phyloP scores from a whole-genome alignment of 23 tunicate genomes.

The Phallusia fumigata region DNA sequence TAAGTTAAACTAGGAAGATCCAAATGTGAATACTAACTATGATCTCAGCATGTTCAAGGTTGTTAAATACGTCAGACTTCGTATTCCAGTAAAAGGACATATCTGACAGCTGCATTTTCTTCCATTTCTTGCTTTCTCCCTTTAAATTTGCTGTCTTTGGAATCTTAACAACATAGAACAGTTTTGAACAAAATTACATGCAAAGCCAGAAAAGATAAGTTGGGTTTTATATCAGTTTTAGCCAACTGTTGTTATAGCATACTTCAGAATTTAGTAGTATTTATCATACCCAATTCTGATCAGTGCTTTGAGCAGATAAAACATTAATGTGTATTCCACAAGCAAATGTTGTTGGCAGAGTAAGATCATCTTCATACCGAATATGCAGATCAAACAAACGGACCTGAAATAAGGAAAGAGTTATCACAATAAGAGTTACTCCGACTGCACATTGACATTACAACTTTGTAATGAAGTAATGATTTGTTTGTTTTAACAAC shows the following conservation, averaged over 20 bases:
- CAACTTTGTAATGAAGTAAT: too few species aligned
- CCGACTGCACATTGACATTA: too few species aligned
- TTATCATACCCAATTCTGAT: constrained; percentile 73
- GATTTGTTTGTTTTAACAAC: too few species aligned
- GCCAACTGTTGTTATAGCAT: too few species aligned
- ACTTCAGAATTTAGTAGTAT: neutral
- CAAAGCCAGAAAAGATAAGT: too few species aligned
- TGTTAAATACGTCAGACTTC: constrained; percentile 33
- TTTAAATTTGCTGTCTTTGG: constrained; percentile 23
- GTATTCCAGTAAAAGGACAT: constrained; percentile 90
- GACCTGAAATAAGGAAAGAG: constrained; percentile 32
- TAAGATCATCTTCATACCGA: constrained; percentile 79
- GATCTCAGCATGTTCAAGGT: constrained; percentile 28
- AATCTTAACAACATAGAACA: constrained; percentile 26
- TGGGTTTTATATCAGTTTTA: too few species aligned
- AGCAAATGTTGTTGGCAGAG: constrained; percentile 55
- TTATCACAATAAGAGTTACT: too few species aligned
- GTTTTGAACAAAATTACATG: too few species aligned
- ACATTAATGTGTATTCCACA: constrained; percentile 70
- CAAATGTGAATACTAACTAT: constrained; percentile 27
- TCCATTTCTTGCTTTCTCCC: constrained; percentile 50
- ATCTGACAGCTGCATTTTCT: constrained; percentile 42
- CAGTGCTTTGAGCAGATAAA: constrained; percentile 64
- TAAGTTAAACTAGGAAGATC: neutral
- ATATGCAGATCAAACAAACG: constrained; percentile 70